Conservation (phyloP, 2,797 vertebrate genomes). For the Graptemys geographica region DNA sequence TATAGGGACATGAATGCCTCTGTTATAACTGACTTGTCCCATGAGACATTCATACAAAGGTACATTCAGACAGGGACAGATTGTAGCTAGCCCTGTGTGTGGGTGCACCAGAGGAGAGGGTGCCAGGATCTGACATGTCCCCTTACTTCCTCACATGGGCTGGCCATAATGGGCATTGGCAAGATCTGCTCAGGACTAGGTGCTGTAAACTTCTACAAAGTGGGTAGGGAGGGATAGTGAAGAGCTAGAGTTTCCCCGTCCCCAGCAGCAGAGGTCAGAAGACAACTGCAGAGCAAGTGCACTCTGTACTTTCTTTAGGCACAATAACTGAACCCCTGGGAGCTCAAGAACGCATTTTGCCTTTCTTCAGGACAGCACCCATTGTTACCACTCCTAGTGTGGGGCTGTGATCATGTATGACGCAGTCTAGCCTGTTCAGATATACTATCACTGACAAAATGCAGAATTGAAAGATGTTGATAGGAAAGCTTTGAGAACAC, state of each 20-base stretch:
- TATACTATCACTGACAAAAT: background rate
- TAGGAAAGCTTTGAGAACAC: constrained; percentile 1
- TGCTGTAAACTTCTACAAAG: background rate
- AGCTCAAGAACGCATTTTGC: background rate
- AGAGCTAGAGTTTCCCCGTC: background rate
- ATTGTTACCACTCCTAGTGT: too few relatives aligned
- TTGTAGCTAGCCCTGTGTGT: background rate
- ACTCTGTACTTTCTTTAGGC: background rate
- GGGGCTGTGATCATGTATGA: background rate
- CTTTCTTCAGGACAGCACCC: background rate
- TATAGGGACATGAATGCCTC: background rate
- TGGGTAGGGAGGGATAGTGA: background rate
- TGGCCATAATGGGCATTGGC: background rate
- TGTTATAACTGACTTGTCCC: background rate
- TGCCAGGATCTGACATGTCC: background rate
- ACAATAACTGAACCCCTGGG: background rate
- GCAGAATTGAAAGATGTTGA: background rate
- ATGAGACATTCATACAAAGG: background rate
- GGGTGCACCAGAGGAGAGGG: background rate
- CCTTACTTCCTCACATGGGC: background rate
- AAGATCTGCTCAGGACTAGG: background rate
- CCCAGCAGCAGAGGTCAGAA: background rate
- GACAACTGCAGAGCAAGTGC: background rate
- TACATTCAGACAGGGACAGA: background rate
- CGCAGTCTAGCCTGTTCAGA: background rate